These are phyloP conservation scores for Actinernus sp. DNA, from an alignment of 92 coral and sea anemone species.

Conservation along the genomic window DNA sequence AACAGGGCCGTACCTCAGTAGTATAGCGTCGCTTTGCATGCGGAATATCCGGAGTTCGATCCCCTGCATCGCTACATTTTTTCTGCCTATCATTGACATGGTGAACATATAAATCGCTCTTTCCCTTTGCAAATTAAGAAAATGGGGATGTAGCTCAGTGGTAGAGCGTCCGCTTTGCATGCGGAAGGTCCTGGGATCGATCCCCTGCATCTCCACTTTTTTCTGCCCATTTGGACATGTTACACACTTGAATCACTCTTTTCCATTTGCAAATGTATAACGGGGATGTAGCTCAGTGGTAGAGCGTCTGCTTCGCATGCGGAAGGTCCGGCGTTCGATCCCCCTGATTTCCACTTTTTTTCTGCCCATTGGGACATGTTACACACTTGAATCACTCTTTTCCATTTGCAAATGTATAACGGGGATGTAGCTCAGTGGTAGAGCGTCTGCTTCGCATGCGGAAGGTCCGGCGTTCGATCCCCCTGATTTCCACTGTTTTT, in stretches of 20 bases:
- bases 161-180: constrained; percentile 12
- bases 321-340: not conserved
- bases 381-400: too few relatives aligned
- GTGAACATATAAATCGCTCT: not conserved
- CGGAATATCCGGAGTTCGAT: not conserved
- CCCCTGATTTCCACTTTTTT: not conserved
- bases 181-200: constrained; percentile 10
- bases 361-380: too few relatives aligned
- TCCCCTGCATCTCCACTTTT: not conserved
- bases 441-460: constrained; percentile 12
- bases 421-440: constrained; percentile 18
- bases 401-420: too few relatives aligned
- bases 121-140: too few relatives aligned
- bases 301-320: constrained; percentile 11
- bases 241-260: too few relatives aligned
- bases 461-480: constrained; percentile 6
- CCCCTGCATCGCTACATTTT: not conserved
- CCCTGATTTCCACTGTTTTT: not conserved
- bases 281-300: too few relatives aligned
- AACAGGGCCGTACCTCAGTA: too few relatives aligned
- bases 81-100: not conserved
- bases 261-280: too few relatives aligned
- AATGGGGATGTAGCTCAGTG: too few relatives aligned
- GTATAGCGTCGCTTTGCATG: too few relatives aligned
- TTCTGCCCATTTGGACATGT: too few relatives aligned